Evolutionary conservation across 2,113 vertebrate genomes (phyloP).

Genomic region (Bucco capensis): DNA sequence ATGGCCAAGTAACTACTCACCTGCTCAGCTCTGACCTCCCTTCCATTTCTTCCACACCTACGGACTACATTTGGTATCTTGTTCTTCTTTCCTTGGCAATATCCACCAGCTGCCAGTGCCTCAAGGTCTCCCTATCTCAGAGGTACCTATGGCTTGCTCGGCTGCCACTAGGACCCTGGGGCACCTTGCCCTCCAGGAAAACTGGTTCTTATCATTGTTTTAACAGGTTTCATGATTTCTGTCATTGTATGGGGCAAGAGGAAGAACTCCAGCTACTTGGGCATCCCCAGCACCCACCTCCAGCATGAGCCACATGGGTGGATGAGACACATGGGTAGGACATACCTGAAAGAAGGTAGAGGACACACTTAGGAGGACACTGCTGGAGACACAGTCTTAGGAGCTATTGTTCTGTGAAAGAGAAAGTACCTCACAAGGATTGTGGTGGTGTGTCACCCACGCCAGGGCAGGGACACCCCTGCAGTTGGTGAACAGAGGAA

Average conservation of each 20-base stretch:
- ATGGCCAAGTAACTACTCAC: background rate
- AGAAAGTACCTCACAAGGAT: no score
- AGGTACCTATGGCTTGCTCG: background rate
- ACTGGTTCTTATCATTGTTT: background rate
- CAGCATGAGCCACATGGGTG: background rate
- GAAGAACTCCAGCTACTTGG: background rate
- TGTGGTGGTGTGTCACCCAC: no score
- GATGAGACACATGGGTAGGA: no score
- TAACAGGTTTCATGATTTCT: background rate
- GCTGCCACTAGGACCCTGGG: background rate
- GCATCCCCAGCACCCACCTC: no score
- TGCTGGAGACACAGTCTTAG: no score
- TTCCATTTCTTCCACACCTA: background rate
- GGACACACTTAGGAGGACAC: no score
- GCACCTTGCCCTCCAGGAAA: background rate
- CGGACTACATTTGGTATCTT: background rate
- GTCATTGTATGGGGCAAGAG: background rate
- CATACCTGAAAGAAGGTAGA: no score
- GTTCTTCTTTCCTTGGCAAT: background rate
- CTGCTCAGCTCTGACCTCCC: background rate
- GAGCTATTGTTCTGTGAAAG: no score
- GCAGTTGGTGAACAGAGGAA: no score
- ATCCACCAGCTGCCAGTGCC: background rate
- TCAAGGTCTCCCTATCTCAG: background rate
- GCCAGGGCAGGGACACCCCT: no score